Percentiles rank a stretch among this genome's conserved stretches.
Conservation (phyloP, 2,888 invertebrate species). For the Amblyteles armatorius region DNA sequence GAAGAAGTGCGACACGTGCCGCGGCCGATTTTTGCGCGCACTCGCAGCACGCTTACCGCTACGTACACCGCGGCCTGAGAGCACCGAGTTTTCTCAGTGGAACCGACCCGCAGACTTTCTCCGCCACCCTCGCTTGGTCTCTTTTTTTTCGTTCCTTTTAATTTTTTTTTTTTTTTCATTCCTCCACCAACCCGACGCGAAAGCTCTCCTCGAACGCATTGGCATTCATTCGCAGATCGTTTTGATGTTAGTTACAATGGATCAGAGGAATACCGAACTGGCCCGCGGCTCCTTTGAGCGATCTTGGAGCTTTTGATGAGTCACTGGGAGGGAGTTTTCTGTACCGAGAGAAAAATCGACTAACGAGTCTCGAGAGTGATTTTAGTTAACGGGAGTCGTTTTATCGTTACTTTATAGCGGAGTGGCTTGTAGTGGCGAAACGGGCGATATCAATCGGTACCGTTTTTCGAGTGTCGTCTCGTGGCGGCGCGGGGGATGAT, state of each 20-base stretch:
- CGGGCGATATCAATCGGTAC: slow-evolving; percentile 4
- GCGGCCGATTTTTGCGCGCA: slow-evolving; percentile 41
- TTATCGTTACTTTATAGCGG: slow-evolving; percentile 6
- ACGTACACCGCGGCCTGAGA: slow-evolving; percentile 38
- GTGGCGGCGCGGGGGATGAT: not conserved
- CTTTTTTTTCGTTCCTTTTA: slow-evolving; percentile 42
- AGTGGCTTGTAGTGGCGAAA: slow-evolving; percentile 10
- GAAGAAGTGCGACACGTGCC: slow-evolving; percentile 62
- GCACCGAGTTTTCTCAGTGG: slow-evolving; percentile 55
- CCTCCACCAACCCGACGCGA: slow-evolving; percentile 57
- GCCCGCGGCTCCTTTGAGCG: slow-evolving; percentile 37
- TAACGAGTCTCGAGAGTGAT: slow-evolving; percentile 53
- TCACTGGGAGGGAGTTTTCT: slow-evolving; percentile 19
- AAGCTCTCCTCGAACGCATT: slow-evolving; percentile 63
- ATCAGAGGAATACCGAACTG: slow-evolving; percentile 68
- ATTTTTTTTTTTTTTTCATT: slow-evolving; percentile 51
- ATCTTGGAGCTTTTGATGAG: slow-evolving; percentile 42
- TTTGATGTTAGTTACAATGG: slow-evolving; percentile 79
- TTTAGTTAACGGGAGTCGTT: slow-evolving; percentile 35
- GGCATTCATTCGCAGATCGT: slow-evolving; percentile 67
- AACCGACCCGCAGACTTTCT: slow-evolving; percentile 43
- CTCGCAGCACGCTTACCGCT: slow-evolving; percentile 41
- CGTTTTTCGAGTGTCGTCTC: slow-evolving; percentile 19
- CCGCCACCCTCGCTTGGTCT: slow-evolving; percentile 63
- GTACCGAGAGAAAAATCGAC: slow-evolving; percentile 17